These are phyloP conservation scores for Eulemur macaco DNA, from an alignment of 2,113 vertebrate species.

Conservation along the genomic window DNA sequence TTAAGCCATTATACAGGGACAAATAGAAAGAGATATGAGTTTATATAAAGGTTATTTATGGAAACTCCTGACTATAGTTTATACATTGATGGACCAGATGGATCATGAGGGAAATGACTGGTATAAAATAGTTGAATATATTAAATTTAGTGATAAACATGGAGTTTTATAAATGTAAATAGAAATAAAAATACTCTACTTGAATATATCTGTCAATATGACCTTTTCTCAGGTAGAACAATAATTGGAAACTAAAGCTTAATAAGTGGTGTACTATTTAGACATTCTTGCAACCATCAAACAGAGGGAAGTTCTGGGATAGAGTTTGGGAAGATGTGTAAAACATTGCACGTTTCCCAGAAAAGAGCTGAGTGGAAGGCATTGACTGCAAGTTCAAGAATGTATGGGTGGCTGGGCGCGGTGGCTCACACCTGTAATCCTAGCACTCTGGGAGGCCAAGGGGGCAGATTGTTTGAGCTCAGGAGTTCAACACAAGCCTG, in stretches of 20 bases:
- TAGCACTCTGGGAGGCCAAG: too few relatives aligned
- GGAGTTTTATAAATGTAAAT: neutral
- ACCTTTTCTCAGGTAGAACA: neutral
- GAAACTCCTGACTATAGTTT: neutral
- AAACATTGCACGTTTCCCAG: neutral
- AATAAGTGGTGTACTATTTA: neutral
- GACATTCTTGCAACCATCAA: neutral
- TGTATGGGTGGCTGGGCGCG: fast-evolving
- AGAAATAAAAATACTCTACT: neutral
- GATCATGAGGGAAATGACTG: neutral
- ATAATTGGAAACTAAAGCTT: neutral
- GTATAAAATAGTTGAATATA: neutral
- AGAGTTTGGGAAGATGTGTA: neutral
- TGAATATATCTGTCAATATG: neutral
- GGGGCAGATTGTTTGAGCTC: too few relatives aligned
- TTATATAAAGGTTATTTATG: neutral
- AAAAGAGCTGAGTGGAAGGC: neutral
- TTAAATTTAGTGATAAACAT: neutral
- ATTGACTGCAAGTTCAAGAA: neutral
- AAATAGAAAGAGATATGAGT: neutral
- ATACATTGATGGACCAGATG: neutral
- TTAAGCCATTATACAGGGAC: neutral
- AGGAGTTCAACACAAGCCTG: too few relatives aligned
- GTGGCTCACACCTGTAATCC: too few relatives aligned
- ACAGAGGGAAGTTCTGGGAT: neutral